A percentile compares a stretch with the other conserved stretches of the same genome.
Evolutionary conservation across 2,888 invertebrate species (phyloP).

Genomic region (Parelbella ahira): DNA sequence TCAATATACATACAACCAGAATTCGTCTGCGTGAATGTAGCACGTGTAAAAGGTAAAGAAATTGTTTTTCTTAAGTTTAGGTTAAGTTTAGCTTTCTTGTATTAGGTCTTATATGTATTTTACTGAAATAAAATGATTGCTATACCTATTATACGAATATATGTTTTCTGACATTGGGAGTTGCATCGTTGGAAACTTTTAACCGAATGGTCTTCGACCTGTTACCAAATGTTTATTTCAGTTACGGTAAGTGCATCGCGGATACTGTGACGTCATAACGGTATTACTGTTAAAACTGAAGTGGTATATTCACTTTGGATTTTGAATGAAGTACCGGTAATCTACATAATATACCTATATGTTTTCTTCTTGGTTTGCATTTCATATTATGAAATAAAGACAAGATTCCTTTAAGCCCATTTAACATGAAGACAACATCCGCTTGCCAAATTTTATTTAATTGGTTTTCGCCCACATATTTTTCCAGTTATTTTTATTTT

Average conservation of each 20-base stretch:
- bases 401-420: not conserved
- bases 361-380: not conserved
- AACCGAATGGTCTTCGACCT: not conserved
- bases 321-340: not conserved
- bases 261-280: not conserved
- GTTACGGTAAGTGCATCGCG: not conserved
- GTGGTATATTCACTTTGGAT: not conserved
- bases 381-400: conserved; percentile 1
- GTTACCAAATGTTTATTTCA: not conserved
- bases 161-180: too few relatives aligned
- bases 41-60: too few relatives aligned
- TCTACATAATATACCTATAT: not conserved
- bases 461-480: conserved; percentile 2
- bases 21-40: too few relatives aligned
- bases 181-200: too few relatives aligned
- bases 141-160: too few relatives aligned
- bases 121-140: too few relatives aligned
- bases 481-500: too few relatives aligned
- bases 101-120: too few relatives aligned
- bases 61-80: too few relatives aligned
- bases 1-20: too few relatives aligned
- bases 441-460: not conserved
- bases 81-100: too few relatives aligned
- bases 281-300: not conserved
- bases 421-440: conserved; percentile 9